These are phyloP conservation scores for Arbacia lixula DNA, from an alignment of 53 echinoderm and acorn worm genomes.

Conservation along the genomic window DNA sequence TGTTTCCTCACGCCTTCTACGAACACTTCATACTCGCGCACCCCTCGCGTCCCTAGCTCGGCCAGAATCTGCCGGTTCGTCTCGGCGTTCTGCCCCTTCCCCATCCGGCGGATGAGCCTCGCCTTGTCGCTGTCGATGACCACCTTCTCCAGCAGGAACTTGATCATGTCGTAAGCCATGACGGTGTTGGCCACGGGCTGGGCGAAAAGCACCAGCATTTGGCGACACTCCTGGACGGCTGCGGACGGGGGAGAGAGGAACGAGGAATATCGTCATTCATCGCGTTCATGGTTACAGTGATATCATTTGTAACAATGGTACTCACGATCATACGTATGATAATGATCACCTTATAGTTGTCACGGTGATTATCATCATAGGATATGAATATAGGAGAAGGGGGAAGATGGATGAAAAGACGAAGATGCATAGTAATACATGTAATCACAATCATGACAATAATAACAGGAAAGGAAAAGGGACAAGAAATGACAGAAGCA, in stretches of 20 bases:
- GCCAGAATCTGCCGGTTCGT: conserved; percentile 79
- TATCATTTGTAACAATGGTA: not conserved
- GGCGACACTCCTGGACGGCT: conserved; percentile 83
- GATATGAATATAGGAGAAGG: too few species aligned
- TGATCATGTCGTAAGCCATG: conserved; percentile 77
- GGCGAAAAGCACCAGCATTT: conserved; percentile 67
- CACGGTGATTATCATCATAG: too few species aligned
- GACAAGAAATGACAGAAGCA: not conserved
- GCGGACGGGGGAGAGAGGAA: not conserved
- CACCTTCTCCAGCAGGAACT: conserved; percentile 76
- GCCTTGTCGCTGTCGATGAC: conserved; percentile 83
- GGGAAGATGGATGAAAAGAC: not conserved
- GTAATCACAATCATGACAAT: not conserved
- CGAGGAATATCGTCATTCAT: not conserved
- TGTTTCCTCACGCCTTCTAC: conserved; percentile 71
- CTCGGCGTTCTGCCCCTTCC: conserved; percentile 71
- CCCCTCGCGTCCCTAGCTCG: conserved; percentile 80
- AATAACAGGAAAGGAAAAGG: not conserved
- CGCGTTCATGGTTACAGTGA: not conserved
- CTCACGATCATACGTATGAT: too few species aligned
- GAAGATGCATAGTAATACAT: not conserved
- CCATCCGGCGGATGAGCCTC: conserved; percentile 72
- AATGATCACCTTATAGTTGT: too few species aligned
- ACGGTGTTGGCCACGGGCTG: conserved; percentile 77
- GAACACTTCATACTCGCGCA: conserved; percentile 89